Conservation (phyloP, 2,888 invertebrate genomes). For the Heliothis peltigera region DNA sequence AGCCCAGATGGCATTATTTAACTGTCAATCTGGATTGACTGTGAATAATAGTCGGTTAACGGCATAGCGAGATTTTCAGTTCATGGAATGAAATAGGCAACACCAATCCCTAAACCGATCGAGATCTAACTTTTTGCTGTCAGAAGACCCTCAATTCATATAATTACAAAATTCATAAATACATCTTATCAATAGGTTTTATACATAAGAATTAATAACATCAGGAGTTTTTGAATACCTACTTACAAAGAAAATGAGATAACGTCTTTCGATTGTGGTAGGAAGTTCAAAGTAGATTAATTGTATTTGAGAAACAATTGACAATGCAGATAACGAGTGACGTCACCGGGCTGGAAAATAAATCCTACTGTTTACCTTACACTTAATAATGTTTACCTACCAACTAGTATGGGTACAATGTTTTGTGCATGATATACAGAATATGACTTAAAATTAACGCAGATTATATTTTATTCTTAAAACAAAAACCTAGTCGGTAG, state of each 20-base stretch:
- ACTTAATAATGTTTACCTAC: too few species aligned
- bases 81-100: too few species aligned
- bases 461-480: conserved; percentile 33
- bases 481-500: conserved; percentile 40
- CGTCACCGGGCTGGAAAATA: conserved; percentile 51
- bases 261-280: conserved; percentile 63
- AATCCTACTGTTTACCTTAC: neutral
- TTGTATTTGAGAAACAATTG: conserved; percentile 69
- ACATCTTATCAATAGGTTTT: too few species aligned
- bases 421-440: neutral
- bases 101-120: too few species aligned
- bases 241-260: conserved; percentile 57
- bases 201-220: conserved; percentile 40
- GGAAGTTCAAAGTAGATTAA: conserved; percentile 70
- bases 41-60: too few species aligned
- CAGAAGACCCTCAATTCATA: conserved; percentile 6
- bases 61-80: too few species aligned
- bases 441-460: conserved; percentile 1
- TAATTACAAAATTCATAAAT: conserved; percentile 15
- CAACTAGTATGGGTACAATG: neutral
- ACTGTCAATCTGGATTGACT: too few species aligned
- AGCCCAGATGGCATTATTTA: neutral
- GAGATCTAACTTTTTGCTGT: too few species aligned
- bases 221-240: conserved; percentile 57
- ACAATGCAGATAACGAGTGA: conserved; percentile 61